Evolutionary conservation across 2,888 invertebrate genomes (phyloP).

Genomic region (Ametastegia equiseti): DNA sequence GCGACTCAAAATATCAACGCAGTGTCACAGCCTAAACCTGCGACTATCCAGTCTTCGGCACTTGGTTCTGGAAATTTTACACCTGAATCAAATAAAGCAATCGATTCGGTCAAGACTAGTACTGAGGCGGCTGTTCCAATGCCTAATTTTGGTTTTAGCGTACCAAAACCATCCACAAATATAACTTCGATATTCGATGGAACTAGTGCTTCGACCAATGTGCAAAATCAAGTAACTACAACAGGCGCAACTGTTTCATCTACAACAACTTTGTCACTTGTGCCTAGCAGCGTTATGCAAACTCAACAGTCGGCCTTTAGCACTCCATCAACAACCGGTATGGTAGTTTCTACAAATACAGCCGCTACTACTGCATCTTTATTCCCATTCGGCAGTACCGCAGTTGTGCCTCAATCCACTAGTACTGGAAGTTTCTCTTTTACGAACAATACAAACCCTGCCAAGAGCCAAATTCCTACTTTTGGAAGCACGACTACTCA

Average conservation of each 20-base stretch:
- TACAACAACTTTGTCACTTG: background rate
- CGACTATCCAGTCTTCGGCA: background rate
- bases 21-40: background rate
- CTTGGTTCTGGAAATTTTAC: background rate
- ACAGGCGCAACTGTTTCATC: background rate
- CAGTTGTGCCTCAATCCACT: background rate
- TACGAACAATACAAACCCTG: background rate
- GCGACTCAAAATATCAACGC: background rate
- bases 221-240: background rate
- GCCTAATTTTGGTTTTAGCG: conserved; percentile 25
- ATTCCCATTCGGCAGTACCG: background rate
- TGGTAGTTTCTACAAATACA: background rate
- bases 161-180: background rate
- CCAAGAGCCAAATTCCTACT: background rate
- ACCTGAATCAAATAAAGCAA: background rate
- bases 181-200: background rate
- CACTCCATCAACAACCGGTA: background rate
- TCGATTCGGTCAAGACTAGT: background rate
- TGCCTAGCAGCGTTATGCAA: background rate
- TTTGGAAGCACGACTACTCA: background rate
- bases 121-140: conserved; percentile 17
- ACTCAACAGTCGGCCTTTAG: background rate
- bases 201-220: background rate
- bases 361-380: background rate
- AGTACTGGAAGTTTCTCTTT: conserved; percentile 8